Conservation (phyloP, 2,113 vertebrate species). For the Burhinus bistriatus region DNA sequence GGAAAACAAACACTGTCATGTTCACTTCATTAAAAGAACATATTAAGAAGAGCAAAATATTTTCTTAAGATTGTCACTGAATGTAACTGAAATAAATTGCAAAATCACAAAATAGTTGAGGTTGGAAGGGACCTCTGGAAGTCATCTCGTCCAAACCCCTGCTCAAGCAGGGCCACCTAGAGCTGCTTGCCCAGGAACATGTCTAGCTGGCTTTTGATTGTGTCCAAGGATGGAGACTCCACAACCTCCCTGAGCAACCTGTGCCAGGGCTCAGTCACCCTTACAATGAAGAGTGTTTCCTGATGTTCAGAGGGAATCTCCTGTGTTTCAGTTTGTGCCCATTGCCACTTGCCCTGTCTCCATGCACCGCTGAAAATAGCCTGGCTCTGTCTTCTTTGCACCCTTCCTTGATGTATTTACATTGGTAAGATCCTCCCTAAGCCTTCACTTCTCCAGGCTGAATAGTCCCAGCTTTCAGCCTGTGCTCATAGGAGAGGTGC, state of each 20-base stretch:
- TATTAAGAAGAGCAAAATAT: not conserved
- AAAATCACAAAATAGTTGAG: not conserved
- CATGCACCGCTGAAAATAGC: not conserved
- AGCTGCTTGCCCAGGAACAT: not conserved
- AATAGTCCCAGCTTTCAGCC: not conserved
- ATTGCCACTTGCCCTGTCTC: not conserved
- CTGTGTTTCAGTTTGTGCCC: not conserved
- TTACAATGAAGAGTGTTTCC: not conserved
- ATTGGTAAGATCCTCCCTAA: not conserved
- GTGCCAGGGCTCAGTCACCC: not conserved
- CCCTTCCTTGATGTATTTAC: not conserved
- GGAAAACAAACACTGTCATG: not conserved
- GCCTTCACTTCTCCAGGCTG: not conserved
- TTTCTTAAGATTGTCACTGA: not conserved
- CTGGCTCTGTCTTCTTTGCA: not conserved
- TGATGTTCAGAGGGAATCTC: not conserved
- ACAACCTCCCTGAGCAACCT: not conserved
- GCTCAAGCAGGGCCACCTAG: not conserved
- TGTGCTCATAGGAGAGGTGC: not conserved
- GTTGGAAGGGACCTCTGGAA: not conserved
- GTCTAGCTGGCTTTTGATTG: not conserved
- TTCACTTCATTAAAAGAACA: not conserved
- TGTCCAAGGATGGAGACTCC: not conserved
- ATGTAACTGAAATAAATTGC: not conserved
- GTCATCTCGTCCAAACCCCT: not conserved